phyloP scores from a whole-genome alignment of 2,888 invertebrate species.

The Hirtodrosophila histrioides region DNA sequence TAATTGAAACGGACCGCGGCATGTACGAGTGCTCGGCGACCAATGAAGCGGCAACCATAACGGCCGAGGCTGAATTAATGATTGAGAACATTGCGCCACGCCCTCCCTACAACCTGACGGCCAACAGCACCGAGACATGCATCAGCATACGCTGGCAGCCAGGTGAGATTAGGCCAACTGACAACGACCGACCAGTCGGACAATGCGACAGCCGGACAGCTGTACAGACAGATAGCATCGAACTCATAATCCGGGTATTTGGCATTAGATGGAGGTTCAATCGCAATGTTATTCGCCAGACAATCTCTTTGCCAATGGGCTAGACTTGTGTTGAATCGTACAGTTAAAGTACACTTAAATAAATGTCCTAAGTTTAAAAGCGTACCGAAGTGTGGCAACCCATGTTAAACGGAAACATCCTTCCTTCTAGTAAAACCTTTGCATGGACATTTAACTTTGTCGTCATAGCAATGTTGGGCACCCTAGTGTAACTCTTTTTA shows the following conservation, averaged over 20 bases:
- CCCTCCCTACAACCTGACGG: slow-evolving; percentile 94
- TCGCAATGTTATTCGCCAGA: too few relatives aligned
- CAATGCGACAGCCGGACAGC: not conserved
- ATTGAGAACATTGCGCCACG: slow-evolving; percentile 95
- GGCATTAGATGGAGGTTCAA: not conserved
- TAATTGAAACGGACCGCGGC: slow-evolving; percentile 94
- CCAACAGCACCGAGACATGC: slow-evolving; percentile 88
- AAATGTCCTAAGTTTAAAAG: too few relatives aligned
- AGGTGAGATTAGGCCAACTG: slow-evolving; percentile 81
- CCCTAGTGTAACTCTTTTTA: too few relatives aligned
- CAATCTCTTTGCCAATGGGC: too few relatives aligned
- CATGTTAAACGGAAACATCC: too few relatives aligned
- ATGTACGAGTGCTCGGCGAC: slow-evolving; percentile 92
- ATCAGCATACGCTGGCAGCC: slow-evolving; percentile 94
- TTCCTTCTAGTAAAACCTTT: too few relatives aligned
- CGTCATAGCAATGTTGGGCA: too few relatives aligned
- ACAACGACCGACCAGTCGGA: not conserved
- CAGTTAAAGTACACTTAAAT: too few relatives aligned
- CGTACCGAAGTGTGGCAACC: too few relatives aligned
- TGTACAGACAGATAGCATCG: not conserved
- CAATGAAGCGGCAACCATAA: slow-evolving; percentile 94
- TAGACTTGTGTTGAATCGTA: too few relatives aligned
- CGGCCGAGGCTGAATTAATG: slow-evolving; percentile 91
- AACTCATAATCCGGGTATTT: not conserved
- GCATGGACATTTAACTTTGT: too few relatives aligned